These are phyloP conservation scores for Cherax destructor DNA, from an alignment of 1,140 invertebrate species.

Conservation along the genomic window DNA sequence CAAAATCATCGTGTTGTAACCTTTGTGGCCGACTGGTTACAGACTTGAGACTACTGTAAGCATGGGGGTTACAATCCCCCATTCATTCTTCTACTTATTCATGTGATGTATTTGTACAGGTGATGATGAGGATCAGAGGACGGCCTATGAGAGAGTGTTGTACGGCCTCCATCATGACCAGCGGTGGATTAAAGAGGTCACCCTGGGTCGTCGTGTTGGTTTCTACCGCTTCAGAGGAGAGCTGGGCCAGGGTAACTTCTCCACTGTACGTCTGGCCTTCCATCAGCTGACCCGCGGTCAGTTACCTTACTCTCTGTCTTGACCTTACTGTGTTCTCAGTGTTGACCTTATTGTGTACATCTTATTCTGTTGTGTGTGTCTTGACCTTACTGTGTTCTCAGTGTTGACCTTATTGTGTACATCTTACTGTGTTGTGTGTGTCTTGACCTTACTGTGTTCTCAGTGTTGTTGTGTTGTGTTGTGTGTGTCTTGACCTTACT, in stretches of 20 bases:
- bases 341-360: too few relatives aligned
- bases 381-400: too few relatives aligned
- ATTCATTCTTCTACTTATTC: too few relatives aligned
- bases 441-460: too few relatives aligned
- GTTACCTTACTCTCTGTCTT: slow-evolving; percentile 40
- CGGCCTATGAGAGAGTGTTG: slow-evolving; percentile 74
- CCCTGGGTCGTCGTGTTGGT: slow-evolving; percentile 82
- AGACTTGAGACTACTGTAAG: not conserved
- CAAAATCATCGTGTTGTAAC: too few relatives aligned
- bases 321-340: too few relatives aligned
- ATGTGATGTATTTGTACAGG: not conserved
- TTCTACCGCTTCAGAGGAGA: slow-evolving; percentile 83
- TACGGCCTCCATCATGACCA: slow-evolving; percentile 76
- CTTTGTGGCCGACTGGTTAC: too few relatives aligned
- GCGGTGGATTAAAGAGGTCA: slow-evolving; percentile 80
- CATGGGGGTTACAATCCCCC: not conserved
- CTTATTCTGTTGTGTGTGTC: too few relatives aligned
- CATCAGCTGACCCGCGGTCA: slow-evolving; percentile 90
- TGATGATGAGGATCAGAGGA: slow-evolving; percentile 56
- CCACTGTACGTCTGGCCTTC: slow-evolving; percentile 89
- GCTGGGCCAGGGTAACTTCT: slow-evolving; percentile 91
- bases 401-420: too few relatives aligned
- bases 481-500: too few relatives aligned
- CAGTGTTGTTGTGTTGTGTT: too few relatives aligned
- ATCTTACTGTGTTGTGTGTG: too few relatives aligned